Evolutionary conservation across 1,140 invertebrate genomes (phyloP).

Genomic region (Conus betulinus): DNA sequence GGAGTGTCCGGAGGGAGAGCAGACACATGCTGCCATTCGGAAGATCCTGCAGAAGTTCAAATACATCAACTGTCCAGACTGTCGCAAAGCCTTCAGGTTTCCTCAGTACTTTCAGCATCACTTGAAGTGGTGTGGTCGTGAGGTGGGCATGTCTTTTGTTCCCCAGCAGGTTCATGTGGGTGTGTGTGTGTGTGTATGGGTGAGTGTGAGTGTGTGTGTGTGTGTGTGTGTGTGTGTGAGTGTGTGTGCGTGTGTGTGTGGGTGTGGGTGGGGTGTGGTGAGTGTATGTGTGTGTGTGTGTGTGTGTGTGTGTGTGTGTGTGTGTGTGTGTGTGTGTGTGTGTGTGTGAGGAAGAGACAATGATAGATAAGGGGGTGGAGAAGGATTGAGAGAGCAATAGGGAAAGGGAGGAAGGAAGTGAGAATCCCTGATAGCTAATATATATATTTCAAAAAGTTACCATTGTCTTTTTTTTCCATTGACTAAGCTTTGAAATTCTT

Average conservation of each 20-base stretch:
- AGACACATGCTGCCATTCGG: conserved; percentile 38
- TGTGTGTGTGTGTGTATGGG: background rate
- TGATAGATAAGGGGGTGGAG: too few species aligned
- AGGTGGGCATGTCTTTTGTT: conserved; percentile 37
- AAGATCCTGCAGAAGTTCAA: conserved; percentile 43
- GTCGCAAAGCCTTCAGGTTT: conserved; percentile 45
- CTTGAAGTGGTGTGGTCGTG: conserved; percentile 56
- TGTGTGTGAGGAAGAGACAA: background rate
- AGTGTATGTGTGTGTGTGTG: background rate
- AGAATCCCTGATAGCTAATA: too few species aligned
- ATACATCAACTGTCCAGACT: conserved; percentile 46
- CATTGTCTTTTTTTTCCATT: too few species aligned
- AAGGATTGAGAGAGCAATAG: too few species aligned
- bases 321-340: background rate
- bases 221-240: background rate
- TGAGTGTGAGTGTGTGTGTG: background rate
- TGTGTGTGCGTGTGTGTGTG: background rate
- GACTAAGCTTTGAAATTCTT: too few species aligned
- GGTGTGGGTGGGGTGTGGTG: too few species aligned
- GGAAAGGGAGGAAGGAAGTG: too few species aligned
- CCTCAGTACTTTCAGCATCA: conserved; percentile 50
- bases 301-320: background rate
- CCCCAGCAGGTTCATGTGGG: background rate
- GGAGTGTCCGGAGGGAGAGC: conserved; percentile 51
- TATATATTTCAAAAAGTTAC: too few species aligned